These are phyloP conservation scores for Leptinotarsa lineolata DNA, from an alignment of 1,140 invertebrate genomes.

Conservation along the genomic window DNA sequence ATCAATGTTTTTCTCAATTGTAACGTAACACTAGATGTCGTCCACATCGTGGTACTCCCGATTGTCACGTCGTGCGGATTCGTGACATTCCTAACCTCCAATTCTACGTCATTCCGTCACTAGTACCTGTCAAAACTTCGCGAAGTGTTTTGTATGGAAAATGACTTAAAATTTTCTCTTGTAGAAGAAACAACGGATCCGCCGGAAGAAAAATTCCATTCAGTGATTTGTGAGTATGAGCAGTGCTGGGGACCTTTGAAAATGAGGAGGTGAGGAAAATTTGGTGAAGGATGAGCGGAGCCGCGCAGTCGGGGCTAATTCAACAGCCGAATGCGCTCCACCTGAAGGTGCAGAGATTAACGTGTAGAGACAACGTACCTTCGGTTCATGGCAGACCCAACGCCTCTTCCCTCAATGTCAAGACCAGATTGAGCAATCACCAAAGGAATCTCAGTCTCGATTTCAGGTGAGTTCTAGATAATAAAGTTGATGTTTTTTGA, in stretches of 20 bases:
- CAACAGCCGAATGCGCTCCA: slow-evolving; percentile 14
- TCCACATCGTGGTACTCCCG: no score
- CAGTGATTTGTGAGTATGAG: not conserved
- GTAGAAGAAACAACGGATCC: not conserved
- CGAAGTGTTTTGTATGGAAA: not conserved
- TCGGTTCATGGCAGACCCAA: slow-evolving; percentile 67
- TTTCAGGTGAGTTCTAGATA: slow-evolving; percentile 63
- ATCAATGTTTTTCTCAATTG: no score
- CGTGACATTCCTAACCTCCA: not conserved
- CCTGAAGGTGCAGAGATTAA: slow-evolving; percentile 20
- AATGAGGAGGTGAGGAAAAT: not conserved
- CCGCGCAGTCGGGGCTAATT: not conserved
- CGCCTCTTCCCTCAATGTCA: slow-evolving; percentile 57
- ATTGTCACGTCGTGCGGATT: no score
- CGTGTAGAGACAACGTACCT: slow-evolving; percentile 52
- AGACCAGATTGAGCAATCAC: slow-evolving; percentile 70
- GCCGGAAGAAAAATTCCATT: not conserved
- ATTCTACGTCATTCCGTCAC: not conserved
- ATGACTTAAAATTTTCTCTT: not conserved
- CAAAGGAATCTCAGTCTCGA: slow-evolving; percentile 78
- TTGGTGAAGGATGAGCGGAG: not conserved
- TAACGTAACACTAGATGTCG: no score
- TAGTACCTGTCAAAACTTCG: not conserved
- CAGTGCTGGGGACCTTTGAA: not conserved
- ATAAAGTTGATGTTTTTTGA: not conserved